phyloP scores from a whole-genome alignment of 2,113 vertebrate species.

The Corapipo altera region DNA sequence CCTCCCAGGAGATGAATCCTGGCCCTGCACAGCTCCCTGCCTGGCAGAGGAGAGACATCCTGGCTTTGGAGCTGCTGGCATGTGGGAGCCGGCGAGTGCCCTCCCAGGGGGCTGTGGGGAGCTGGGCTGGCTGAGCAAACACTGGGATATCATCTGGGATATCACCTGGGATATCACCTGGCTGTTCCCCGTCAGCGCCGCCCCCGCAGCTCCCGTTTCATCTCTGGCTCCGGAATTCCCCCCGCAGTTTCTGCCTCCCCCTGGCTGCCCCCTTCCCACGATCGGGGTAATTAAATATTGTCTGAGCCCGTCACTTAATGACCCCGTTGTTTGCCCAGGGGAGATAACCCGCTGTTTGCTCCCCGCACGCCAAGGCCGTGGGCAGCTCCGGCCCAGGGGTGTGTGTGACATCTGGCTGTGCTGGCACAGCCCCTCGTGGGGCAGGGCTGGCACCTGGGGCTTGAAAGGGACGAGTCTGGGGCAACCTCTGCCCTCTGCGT shows the following conservation, averaged over 20 bases:
- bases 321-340: constrained; percentile 70
- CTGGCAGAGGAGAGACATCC: rapidly evolving
- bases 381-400: neutral
- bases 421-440: neutral
- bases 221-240: constrained; percentile 78
- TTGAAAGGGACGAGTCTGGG: neutral
- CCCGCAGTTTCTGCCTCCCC: constrained; percentile 64
- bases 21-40: neutral
- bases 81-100: rapidly evolving
- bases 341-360: constrained; percentile 68
- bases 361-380: constrained; percentile 51
- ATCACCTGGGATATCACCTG: constrained; percentile 63
- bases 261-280: constrained; percentile 18
- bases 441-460: neutral
- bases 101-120: neutral
- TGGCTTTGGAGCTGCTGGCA: neutral
- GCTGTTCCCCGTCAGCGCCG: constrained; percentile 70
- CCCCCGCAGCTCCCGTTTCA: constrained; percentile 61
- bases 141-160: constrained; percentile 67
- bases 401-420: neutral
- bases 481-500: neutral
- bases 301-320: constrained; percentile 59
- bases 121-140: constrained; percentile 54
- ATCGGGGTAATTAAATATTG: constrained; percentile 75
- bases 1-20: neutral